Conservation (phyloP, 2,113 vertebrate species). For the Anguilla rostrata region DNA sequence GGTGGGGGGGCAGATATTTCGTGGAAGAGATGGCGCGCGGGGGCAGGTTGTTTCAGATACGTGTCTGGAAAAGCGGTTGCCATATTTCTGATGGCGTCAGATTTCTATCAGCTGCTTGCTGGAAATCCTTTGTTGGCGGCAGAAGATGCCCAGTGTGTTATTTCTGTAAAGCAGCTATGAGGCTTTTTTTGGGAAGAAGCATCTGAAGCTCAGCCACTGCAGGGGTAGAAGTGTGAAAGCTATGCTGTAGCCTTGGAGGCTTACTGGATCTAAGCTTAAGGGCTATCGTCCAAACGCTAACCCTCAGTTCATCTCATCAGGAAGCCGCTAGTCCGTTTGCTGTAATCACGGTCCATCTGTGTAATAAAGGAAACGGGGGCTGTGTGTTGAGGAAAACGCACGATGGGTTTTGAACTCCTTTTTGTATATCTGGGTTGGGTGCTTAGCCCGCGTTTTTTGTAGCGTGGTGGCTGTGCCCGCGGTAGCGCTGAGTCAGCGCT, state of each 20-base stretch:
- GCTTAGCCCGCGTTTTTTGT: not conserved
- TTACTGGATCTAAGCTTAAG: not conserved
- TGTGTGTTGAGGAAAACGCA: not conserved
- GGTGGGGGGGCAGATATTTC: not conserved
- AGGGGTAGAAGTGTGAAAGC: not conserved
- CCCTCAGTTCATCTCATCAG: not conserved
- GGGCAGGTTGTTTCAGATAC: not conserved
- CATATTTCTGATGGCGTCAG: not conserved
- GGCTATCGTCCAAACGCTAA: not conserved
- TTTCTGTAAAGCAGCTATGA: not conserved
- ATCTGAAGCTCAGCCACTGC: not conserved
- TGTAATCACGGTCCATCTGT: not conserved
- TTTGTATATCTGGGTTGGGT: not conserved
- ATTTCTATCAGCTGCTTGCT: not conserved
- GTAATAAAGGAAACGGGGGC: not conserved
- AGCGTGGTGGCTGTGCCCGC: not conserved
- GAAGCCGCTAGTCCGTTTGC: not conserved
- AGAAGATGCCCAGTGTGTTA: not conserved
- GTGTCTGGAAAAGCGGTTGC: not conserved
- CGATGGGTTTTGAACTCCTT: not conserved
- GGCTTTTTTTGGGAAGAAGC: not conserved
- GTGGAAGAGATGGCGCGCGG: not conserved
- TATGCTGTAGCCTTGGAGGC: not conserved
- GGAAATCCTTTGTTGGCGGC: not conserved
- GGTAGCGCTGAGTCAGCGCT: not conserved